phyloP scores from a whole-genome alignment of 1,140 invertebrate genomes.

The Watersipora subatra region DNA sequence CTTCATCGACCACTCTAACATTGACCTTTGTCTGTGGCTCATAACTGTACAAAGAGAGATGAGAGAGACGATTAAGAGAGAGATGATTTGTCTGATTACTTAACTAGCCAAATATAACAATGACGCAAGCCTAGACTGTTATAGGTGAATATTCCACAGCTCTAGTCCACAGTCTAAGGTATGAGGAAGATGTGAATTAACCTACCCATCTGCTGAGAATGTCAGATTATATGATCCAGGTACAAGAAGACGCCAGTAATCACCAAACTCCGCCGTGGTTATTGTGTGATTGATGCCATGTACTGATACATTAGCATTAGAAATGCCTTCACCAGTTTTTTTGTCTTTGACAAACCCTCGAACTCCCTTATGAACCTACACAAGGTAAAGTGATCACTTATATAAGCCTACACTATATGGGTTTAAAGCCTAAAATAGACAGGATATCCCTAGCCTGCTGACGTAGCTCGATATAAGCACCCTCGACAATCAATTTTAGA shows the following conservation, averaged over 20 bases:
- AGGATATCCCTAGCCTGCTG: too few relatives aligned
- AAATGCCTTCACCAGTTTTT: conserved; percentile 54
- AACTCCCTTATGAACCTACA: conserved; percentile 68
- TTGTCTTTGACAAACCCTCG: conserved; percentile 70
- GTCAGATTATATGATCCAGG: conserved; percentile 62
- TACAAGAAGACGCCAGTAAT: conserved; percentile 78
- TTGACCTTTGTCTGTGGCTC: conserved; percentile 2
- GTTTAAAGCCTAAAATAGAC: too few relatives aligned
- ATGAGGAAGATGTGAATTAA: too few relatives aligned
- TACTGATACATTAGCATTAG: conserved; percentile 59
- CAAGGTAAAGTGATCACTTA: conserved; percentile 7
- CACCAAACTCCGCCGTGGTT: conserved; percentile 47
- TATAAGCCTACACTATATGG: too few relatives aligned
- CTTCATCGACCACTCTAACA: conserved; percentile 9
- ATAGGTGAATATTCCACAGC: too few relatives aligned
- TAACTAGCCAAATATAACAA: too few relatives aligned
- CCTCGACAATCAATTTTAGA: too few relatives aligned
- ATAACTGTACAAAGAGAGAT: conserved; percentile 11
- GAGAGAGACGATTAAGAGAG: too few relatives aligned
- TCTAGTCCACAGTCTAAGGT: too few relatives aligned
- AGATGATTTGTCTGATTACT: too few relatives aligned
- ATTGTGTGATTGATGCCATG: conserved; percentile 36
- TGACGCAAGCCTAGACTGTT: too few relatives aligned
- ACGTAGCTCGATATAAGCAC: too few relatives aligned
- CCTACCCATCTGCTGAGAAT: conserved; percentile 23